Base-by-base conservation (phyloP, 2,888 invertebrate species). In the Boloria selene region DNA sequence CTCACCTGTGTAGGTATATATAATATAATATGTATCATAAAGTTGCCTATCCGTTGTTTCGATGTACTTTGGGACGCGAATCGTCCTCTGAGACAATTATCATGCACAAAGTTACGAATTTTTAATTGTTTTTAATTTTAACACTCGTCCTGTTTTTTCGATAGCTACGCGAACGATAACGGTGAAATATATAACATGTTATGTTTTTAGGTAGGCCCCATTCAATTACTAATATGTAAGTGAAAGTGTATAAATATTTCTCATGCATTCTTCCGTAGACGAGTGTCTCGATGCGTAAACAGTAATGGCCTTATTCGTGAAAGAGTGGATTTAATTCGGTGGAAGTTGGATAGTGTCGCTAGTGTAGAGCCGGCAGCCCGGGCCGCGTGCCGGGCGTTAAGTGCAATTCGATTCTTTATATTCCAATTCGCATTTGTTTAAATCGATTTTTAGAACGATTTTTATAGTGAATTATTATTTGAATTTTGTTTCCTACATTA, bases 171-270 rank as follows among this genome's bases (percentile, higher is more conserved):
- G 88, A 90, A 90, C 89, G 89, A 89, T 90, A 86, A 83, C 61
- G n/a, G 52, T 64, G n/a, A 49, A 67, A 59, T 62, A 62, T 81
- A 81, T 81, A 81, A 72, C 77, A 77, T 83, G 58, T 68, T 69
- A 63, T 66, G 65, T 68, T 84, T 88, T 84, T 91, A 92, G 91
- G 86, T 91, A 91, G 90, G 90, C 81, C 85, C 81, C 84, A 90
- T 90, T 87, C 88, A 90, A 89, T 90, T 88, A 84, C 88, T 82
- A 82, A 78, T 80, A 77, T 81, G 77, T 91, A 92, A 91, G 91
- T 85, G 83, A 88, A 89, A 90, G 79, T 90, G 90, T 90, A 90
- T 87, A 73, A 90, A 85, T 88, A 85, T 84, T 80, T 82, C 83
- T 81, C 83, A 84, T 86, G 86, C 84, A 81, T 82, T 81, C 80